Conservation (phyloP, 2,888 invertebrate genomes). For the Nomada ferruginata region DNA sequence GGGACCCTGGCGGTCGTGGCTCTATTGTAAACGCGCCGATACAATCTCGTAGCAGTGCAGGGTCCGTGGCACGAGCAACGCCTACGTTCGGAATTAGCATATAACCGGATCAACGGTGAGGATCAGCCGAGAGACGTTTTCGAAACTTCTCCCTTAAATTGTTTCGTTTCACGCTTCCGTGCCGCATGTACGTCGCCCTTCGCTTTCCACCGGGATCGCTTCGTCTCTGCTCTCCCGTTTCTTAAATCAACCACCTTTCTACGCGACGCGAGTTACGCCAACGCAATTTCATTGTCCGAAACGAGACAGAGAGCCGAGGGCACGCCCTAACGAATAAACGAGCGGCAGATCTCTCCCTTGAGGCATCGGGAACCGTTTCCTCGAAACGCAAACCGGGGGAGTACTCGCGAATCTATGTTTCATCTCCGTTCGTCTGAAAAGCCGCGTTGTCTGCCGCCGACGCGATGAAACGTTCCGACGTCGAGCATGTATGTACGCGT, state of each 20-base stretch:
- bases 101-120: constrained; percentile 55
- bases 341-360: background rate
- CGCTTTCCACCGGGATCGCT: background rate
- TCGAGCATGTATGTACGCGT: background rate
- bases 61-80: constrained; percentile 60
- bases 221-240: no score
- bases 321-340: background rate
- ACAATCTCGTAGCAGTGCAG: constrained; percentile 64
- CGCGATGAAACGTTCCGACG: constrained; percentile 37
- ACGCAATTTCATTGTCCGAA: background rate
- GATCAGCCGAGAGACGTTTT: constrained; percentile 52
- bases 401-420: background rate
- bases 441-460: background rate
- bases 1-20: constrained; percentile 59
- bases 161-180: constrained; percentile 27
- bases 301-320: background rate
- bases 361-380: constrained; percentile 2
- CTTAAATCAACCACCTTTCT: background rate
- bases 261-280: background rate
- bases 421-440: background rate
- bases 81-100: constrained; percentile 70
- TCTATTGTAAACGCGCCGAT: constrained; percentile 68
- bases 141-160: constrained; percentile 41
- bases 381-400: background rate
- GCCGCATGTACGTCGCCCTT: background rate